Conservation (phyloP, 92 coral and sea anemone species). For the Epizoanthus rinbou region DNA sequence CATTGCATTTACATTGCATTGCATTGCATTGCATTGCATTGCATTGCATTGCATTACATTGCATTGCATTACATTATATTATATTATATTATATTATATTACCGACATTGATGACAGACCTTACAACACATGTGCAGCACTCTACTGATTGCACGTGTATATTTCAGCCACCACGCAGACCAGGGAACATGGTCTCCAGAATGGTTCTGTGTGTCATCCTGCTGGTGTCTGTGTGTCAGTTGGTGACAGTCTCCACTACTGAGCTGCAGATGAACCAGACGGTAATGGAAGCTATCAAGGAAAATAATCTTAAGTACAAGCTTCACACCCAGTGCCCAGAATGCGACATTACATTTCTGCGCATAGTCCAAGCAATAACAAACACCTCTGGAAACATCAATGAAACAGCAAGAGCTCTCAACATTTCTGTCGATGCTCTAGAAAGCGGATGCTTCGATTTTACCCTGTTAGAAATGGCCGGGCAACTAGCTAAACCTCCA, state of each 20-base stretch:
- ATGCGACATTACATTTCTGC: not conserved
- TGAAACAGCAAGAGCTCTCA: slow-evolving; percentile 1
- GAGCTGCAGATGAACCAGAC: not conserved
- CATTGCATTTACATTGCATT: no score
- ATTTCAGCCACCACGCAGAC: not conserved
- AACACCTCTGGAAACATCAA: not conserved
- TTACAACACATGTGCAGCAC: no score
- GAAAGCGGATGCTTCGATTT: slow-evolving; percentile 13
- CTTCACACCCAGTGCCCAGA: not conserved
- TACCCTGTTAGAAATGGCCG: slow-evolving; percentile 21
- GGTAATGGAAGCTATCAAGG: not conserved
- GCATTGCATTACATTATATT: no score
- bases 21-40: no score
- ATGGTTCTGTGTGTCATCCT: not conserved
- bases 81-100: no score
- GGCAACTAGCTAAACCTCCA: slow-evolving; percentile 5
- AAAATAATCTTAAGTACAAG: not conserved
- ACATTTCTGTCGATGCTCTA: not conserved
- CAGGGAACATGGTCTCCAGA: not conserved
- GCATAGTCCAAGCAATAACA: not conserved
- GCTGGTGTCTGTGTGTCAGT: not conserved
- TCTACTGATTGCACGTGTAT: no score
- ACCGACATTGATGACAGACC: no score
- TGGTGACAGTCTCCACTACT: not conserved
- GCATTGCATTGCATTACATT: no score